Evolutionary conservation across 2,113 vertebrate genomes (phyloP).

Genomic region (Coreoperca whiteheadi): DNA sequence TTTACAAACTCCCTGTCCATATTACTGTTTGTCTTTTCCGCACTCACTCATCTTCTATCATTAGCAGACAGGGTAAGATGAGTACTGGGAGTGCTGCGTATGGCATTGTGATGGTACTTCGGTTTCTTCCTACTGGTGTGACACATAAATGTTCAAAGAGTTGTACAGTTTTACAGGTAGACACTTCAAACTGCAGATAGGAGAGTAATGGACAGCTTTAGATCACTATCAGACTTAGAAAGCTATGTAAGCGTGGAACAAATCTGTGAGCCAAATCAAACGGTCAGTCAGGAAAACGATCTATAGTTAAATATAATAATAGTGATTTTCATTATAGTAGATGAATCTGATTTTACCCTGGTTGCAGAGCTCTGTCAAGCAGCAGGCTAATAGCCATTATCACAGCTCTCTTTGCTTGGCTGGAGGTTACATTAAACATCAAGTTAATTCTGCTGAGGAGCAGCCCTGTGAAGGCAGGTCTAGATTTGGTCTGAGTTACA

Average conservation of each 20-base stretch:
- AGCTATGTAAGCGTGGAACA: constrained; percentile 30
- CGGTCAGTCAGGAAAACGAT: not conserved
- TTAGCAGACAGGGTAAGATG: constrained; percentile 45
- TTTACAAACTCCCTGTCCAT: constrained; percentile 2
- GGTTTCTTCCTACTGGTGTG: constrained; percentile 49
- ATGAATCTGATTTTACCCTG: not conserved
- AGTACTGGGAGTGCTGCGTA: constrained; percentile 1
- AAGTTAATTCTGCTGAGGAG: constrained; percentile 8
- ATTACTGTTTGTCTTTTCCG: not conserved
- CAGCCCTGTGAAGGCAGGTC: not conserved
- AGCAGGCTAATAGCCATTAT: not conserved
- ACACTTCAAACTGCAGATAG: constrained; percentile 42
- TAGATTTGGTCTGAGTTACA: not conserved
- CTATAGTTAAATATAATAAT: not conserved
- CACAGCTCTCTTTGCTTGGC: constrained; percentile 5
- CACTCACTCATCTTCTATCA: constrained; percentile 22
- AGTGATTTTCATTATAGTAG: constrained; percentile 9
- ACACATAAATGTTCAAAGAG: constrained; percentile 70
- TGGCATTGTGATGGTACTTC: constrained; percentile 13
- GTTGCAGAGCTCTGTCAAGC: constrained; percentile 5
- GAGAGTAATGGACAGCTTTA: constrained; percentile 53
- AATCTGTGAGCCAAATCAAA: constrained; percentile 38
- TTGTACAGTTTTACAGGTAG: constrained; percentile 41
- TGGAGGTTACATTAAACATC: constrained; percentile 13
- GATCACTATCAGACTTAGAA: constrained; percentile 58